Evolutionary conservation across 2,797 vertebrate genomes (phyloP).

Genomic region (Eulemur mongoz): DNA sequence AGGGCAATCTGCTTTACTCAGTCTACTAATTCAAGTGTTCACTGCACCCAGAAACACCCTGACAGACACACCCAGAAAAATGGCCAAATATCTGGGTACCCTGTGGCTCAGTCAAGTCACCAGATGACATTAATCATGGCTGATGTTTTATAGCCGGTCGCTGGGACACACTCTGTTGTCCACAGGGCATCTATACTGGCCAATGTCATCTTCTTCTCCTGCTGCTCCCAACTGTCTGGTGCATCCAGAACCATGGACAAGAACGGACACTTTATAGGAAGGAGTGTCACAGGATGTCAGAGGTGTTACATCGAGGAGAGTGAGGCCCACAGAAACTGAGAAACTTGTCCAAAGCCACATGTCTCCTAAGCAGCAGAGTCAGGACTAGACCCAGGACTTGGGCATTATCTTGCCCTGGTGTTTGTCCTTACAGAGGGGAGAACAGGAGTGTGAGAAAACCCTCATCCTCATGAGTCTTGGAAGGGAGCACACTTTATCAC

Average conservation of each 20-base stretch:
- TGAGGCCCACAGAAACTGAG: neutral
- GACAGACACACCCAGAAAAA: neutral
- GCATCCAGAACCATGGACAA: neutral
- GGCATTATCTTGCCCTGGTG: neutral
- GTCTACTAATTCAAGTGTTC: neutral
- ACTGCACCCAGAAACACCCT: neutral
- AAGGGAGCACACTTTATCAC: fast-evolving
- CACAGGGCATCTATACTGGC: neutral
- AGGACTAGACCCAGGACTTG: neutral
- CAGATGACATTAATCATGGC: neutral
- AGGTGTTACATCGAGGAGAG: neutral
- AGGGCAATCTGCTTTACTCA: neutral
- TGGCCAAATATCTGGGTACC: neutral
- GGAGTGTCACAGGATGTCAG: neutral
- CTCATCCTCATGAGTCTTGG: neutral
- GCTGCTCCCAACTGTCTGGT: neutral
- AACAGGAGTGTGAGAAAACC: neutral
- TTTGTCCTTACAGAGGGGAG: neutral
- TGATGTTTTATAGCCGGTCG: neutral
- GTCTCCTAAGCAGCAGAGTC: neutral
- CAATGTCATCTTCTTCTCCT: neutral
- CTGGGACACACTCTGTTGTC: neutral
- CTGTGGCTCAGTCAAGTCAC: neutral
- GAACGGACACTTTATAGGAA: neutral
- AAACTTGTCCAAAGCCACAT: neutral